Conservation (phyloP, 2,797 vertebrate species). For the Chloroceryle amazona region DNA sequence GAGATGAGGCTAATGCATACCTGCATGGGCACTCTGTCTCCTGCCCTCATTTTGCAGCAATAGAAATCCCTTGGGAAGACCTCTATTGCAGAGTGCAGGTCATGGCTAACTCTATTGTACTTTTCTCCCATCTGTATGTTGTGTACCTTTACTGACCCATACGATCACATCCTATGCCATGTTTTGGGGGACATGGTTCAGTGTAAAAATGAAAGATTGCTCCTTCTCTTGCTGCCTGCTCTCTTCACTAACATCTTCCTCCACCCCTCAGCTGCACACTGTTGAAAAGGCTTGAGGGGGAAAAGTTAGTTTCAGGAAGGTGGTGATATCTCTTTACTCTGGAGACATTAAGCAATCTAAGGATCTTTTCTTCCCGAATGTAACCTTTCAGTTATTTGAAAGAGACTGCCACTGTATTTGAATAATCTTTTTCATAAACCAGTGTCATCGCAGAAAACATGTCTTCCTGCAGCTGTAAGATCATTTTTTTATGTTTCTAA, state of each 20-base stretch:
- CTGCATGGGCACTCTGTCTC: fast-evolving
- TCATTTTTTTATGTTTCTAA: not conserved
- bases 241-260: not conserved
- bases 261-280: not conserved
- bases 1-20: not conserved
- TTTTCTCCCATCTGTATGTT: not conserved
- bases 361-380: not conserved
- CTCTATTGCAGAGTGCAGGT: not conserved
- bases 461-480: not conserved
- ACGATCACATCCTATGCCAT: not conserved
- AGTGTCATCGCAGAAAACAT: constrained; percentile 15
- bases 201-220: not conserved
- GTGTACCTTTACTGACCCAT: not conserved
- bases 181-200: not conserved
- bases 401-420: not conserved
- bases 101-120: not conserved
- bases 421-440: constrained; percentile 21
- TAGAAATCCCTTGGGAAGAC: not conserved
- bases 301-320: not conserved
- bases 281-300: not conserved
- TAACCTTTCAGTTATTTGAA: constrained; percentile 4
- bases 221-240: not conserved
- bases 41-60: not conserved
- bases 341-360: not conserved
- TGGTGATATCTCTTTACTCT: not conserved